Conservation (phyloP, 1,140 invertebrate species). For the Cylas formicarius region DNA sequence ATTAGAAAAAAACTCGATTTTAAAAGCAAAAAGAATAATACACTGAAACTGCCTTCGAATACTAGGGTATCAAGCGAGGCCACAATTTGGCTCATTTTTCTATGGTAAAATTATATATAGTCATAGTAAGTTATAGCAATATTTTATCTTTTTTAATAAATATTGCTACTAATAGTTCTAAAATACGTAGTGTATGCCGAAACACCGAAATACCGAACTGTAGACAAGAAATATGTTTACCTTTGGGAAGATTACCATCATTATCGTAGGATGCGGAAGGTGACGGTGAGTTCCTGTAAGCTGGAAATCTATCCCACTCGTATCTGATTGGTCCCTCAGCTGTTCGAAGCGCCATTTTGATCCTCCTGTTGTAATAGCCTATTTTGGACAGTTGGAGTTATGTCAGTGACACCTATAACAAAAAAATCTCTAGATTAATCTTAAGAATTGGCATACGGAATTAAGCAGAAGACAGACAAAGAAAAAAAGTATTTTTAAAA, state of each 20-base stretch:
- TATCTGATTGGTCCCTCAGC: slow-evolving; percentile 30
- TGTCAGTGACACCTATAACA: slow-evolving; percentile 9
- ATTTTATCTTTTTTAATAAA: too few species aligned
- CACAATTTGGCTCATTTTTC: too few species aligned
- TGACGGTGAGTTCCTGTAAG: slow-evolving; percentile 6
- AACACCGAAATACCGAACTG: too few species aligned
- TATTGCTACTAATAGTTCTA: too few species aligned
- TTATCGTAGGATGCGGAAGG: not conserved
- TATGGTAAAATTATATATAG: too few species aligned
- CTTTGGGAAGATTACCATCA: slow-evolving; percentile 33
- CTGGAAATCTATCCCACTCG: slow-evolving; percentile 24
- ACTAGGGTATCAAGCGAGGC: too few species aligned
- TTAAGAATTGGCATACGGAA: slow-evolving; percentile 1
- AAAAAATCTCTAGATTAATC: slow-evolving; percentile 1
- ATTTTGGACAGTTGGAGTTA: slow-evolving; percentile 26
- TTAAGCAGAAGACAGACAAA: slow-evolving; percentile 2
- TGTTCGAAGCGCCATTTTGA: slow-evolving; percentile 30
- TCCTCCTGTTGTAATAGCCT: slow-evolving; percentile 27
- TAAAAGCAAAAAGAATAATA: too few species aligned
- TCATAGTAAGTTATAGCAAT: too few species aligned
- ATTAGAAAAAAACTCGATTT: too few species aligned
- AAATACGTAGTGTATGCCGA: too few species aligned
- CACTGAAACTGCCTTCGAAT: too few species aligned
- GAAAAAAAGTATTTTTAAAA: slow-evolving; percentile 3
- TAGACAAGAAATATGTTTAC: too few species aligned